A percentile compares a stretch with the other conserved stretches of the same genome.
These are phyloP conservation scores for Steinernema scapterisci DNA, from an alignment of 2,888 invertebrate genomes.

Conservation along the genomic window DNA sequence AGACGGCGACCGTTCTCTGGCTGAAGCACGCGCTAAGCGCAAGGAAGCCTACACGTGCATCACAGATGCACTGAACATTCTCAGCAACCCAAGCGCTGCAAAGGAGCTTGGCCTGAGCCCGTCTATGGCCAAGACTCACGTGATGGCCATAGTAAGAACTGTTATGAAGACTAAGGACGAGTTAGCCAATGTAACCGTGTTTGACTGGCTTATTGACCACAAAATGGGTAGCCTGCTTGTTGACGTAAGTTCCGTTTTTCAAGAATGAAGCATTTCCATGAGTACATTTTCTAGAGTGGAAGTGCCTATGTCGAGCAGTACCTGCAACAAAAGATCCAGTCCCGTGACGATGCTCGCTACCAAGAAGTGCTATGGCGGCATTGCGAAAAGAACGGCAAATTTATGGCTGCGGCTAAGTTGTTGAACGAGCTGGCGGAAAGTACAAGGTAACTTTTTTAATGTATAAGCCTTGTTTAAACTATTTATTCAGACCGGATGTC, in stretches of 20 bases:
- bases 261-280: neutral
- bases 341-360: slow-evolving; percentile 53
- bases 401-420: slow-evolving; percentile 87
- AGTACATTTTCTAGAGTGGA: slow-evolving; percentile 67
- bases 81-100: slow-evolving; percentile 62
- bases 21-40: slow-evolving; percentile 1
- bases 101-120: slow-evolving; percentile 36
- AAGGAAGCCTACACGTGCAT: slow-evolving; percentile 78
- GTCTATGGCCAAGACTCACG: neutral
- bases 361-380: slow-evolving; percentile 91
- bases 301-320: slow-evolving; percentile 79
- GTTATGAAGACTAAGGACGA: slow-evolving; percentile 77
- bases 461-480: neutral
- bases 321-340: slow-evolving; percentile 71
- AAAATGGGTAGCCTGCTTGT: slow-evolving; percentile 53
- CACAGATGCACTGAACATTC: slow-evolving; percentile 74
- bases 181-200: slow-evolving; percentile 85
- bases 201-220: slow-evolving; percentile 69
- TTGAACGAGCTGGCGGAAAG: slow-evolving; percentile 81
- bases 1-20: neutral
- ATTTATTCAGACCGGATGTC: slow-evolving; percentile 75
- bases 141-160: slow-evolving; percentile 70
- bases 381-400: slow-evolving; percentile 89
- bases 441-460: slow-evolving; percentile 65
- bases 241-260: slow-evolving; percentile 37